Percentiles rank a stretch among this genome's conserved stretches.
Evolutionary conservation across 1,140 invertebrate species (phyloP).

Genomic region (Plodia interpunctella): DNA sequence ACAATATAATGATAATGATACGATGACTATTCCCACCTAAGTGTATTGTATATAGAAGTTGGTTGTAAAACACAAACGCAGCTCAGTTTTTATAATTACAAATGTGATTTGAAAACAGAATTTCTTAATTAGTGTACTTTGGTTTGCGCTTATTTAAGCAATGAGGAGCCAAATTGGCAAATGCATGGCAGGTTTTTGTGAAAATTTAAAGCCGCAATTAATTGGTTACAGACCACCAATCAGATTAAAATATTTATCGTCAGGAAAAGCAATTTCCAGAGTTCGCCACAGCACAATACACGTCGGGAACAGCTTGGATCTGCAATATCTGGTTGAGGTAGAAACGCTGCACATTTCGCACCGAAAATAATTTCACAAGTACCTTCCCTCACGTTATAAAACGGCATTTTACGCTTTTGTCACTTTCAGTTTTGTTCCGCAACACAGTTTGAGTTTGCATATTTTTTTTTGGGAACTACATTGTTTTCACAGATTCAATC

Average conservation of each 20-base stretch:
- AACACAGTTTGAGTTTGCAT: not conserved
- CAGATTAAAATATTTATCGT: conserved; percentile 65
- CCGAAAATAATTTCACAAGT: conserved; percentile 29
- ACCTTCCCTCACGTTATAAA: not conserved
- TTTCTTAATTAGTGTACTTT: not conserved
- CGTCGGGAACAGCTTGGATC: conserved; percentile 49
- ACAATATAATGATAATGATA: too few relatives aligned
- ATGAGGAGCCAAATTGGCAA: conserved; percentile 3
- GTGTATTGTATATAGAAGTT: too few relatives aligned
- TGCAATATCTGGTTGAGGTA: conserved; percentile 46
- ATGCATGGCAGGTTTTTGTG: conserved; percentile 19
- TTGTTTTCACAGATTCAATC: not conserved
- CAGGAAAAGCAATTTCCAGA: conserved; percentile 60
- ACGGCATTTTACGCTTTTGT: not conserved
- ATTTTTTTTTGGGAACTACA: not conserved
- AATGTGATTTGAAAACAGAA: not conserved
- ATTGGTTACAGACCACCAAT: conserved; percentile 58
- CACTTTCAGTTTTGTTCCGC: not conserved
- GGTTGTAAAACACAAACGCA: too few relatives aligned
- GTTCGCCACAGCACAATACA: conserved; percentile 52
- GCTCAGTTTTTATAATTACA: not conserved
- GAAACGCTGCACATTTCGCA: conserved; percentile 30
- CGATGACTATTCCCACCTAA: too few relatives aligned
- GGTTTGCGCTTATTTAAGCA: not conserved
- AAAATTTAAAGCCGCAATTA: conserved; percentile 52